Evolutionary conservation across 1,140 invertebrate species (phyloP).

Genomic region (Phocides pigmalion): DNA sequence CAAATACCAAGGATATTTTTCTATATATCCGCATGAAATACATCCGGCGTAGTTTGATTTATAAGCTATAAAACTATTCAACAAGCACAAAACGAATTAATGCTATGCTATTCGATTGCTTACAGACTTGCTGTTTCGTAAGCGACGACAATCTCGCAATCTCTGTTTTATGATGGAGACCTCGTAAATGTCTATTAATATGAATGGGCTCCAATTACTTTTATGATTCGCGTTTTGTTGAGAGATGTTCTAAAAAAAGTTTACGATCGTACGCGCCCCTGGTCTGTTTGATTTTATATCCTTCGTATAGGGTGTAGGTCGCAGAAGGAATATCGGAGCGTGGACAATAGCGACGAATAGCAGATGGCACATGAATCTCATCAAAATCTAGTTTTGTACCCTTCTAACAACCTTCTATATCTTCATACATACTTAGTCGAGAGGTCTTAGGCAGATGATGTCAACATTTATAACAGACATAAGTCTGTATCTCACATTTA

Average conservation of each 20-base stretch:
- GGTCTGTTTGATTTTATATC: conserved; percentile 64
- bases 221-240: conserved; percentile 81
- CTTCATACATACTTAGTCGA: not conserved
- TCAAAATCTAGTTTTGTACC: not conserved
- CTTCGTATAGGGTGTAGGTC: conserved; percentile 49
- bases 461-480: conserved; percentile 3
- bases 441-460: not conserved
- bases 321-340: conserved; percentile 45
- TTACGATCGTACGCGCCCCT: conserved; percentile 75
- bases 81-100: conserved; percentile 69
- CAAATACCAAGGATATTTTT: conserved; percentile 19
- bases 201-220: conserved; percentile 83
- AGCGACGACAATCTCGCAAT: conserved; percentile 70
- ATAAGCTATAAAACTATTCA: conserved; percentile 61
- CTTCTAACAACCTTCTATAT: not conserved
- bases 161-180: conserved; percentile 78
- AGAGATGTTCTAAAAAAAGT: conserved; percentile 74
- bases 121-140: conserved; percentile 62
- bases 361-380: conserved; percentile 60
- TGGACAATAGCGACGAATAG: conserved; percentile 54
- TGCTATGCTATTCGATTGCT: conserved; percentile 53
- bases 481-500: conserved; percentile 20
- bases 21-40: conserved; percentile 22
- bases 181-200: conserved; percentile 84
- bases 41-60: conserved; percentile 45